phyloP scores from a whole-genome alignment of 2,797 vertebrate genomes.

The Simalia tracyae region DNA sequence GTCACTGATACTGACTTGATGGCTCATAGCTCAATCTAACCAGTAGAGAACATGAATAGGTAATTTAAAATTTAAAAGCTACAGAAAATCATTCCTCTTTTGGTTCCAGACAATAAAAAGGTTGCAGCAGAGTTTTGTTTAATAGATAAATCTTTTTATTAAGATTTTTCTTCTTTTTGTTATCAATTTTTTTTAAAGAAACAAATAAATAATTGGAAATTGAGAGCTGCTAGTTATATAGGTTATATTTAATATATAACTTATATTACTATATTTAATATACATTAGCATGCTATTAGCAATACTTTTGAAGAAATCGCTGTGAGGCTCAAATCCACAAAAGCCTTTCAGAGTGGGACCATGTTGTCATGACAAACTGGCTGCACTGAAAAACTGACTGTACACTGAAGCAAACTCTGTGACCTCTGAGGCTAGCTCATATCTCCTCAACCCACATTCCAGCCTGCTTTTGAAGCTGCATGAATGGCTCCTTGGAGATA shows the following conservation, averaged over 20 bases:
- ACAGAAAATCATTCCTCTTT: not conserved
- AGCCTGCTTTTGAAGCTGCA: not conserved
- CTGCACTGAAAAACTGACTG: not conserved
- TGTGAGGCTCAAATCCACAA: not conserved
- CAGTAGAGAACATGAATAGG: not conserved
- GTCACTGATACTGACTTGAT: not conserved
- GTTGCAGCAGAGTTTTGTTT: not conserved
- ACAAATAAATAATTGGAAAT: not conserved
- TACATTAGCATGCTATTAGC: not conserved
- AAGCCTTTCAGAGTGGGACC: not conserved
- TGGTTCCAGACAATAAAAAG: not conserved
- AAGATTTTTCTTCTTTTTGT: not conserved
- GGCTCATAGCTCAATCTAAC: not conserved
- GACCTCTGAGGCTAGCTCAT: not conserved
- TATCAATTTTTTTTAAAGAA: too few species aligned
- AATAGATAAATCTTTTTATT: not conserved
- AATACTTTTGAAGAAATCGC: not conserved
- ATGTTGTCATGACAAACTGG: not conserved
- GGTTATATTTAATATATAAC: too few species aligned
- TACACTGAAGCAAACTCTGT: not conserved
- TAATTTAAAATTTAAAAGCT: constrained; percentile 3
- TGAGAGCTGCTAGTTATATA: not conserved
- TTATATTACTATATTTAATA: too few species aligned
- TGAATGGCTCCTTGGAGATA: not conserved
- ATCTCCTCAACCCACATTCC: not conserved